These are phyloP conservation scores for Nephrocerus scutellatus DNA, from an alignment of 2,888 invertebrate genomes.

Conservation along the genomic window DNA sequence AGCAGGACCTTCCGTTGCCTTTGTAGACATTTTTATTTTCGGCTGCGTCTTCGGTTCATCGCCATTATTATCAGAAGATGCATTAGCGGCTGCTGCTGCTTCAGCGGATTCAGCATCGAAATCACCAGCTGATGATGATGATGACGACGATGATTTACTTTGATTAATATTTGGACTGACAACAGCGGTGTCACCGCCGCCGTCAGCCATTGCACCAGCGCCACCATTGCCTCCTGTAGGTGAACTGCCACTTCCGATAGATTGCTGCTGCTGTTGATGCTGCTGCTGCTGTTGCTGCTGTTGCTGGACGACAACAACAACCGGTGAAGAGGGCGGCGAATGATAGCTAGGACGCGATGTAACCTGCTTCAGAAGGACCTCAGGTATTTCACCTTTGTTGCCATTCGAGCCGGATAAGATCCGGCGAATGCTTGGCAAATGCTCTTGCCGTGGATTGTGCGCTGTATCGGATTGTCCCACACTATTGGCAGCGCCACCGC, in stretches of 20 bases:
- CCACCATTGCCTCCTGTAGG: conserved; percentile 1
- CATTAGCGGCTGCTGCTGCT: conserved; percentile 2
- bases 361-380: conserved; percentile 63
- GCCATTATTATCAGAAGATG: conserved; percentile 1
- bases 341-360: conserved; percentile 51
- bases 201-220: conserved; percentile 16
- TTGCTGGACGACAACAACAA: conserved; percentile 33
- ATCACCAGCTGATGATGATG: no score
- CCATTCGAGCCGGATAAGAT: conserved; percentile 82
- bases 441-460: conserved; percentile 52
- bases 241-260: not conserved
- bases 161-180: conserved; percentile 36
- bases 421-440: conserved; percentile 75
- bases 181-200: conserved; percentile 17
- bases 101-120: not conserved
- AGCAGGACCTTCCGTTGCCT: conserved; percentile 22
- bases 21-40: conserved; percentile 30
- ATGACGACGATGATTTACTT: conserved; percentile 32
- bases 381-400: conserved; percentile 72
- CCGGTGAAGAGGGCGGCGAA: conserved; percentile 39
- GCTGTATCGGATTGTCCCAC: conserved; percentile 16
- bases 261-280: no score
- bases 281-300: no score
- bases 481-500: conserved; percentile 16
- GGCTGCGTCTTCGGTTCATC: conserved; percentile 31